These are phyloP conservation scores for Trisateles emortualis DNA, from an alignment of 2,888 invertebrate species.

Conservation along the genomic window DNA sequence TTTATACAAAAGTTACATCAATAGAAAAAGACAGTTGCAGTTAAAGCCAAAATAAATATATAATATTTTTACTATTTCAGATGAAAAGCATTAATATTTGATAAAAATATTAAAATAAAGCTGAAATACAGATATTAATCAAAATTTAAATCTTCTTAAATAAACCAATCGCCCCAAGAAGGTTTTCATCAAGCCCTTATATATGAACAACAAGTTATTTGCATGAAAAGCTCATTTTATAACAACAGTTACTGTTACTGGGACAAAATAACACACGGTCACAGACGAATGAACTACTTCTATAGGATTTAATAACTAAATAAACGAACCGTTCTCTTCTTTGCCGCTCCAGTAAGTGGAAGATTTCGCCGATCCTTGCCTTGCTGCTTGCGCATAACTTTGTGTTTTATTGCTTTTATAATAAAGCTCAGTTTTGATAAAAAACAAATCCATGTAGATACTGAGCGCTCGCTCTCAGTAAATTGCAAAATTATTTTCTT, in stretches of 20 bases:
- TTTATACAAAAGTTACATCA: too few species aligned
- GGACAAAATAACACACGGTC: slow-evolving; percentile 78
- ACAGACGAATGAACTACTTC: slow-evolving; percentile 67
- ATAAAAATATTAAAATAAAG: slow-evolving; percentile 1
- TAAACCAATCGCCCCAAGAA: slow-evolving; percentile 41
- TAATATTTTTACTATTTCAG: too few species aligned
- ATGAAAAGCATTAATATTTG: not conserved
- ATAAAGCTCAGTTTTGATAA: slow-evolving; percentile 39
- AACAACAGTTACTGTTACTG: slow-evolving; percentile 66
- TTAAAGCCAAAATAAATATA: not conserved
- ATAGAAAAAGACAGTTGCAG: too few species aligned
- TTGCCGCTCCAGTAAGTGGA: slow-evolving; percentile 82
- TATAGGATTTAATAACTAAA: slow-evolving; percentile 51
- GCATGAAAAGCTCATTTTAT: slow-evolving; percentile 38
- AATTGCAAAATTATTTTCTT: not conserved
- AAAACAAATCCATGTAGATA: not conserved
- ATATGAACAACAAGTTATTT: slow-evolving; percentile 27
- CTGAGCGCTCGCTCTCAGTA: too few species aligned
- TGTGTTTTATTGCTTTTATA: slow-evolving; percentile 60
- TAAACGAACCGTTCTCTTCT: slow-evolving; percentile 83
- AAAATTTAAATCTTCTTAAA: slow-evolving; percentile 5
- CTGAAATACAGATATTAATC: not conserved
- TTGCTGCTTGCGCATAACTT: slow-evolving; percentile 84
- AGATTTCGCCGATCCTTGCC: slow-evolving; percentile 82
- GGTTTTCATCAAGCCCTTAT: slow-evolving; percentile 26